Conservation (phyloP, 2,113 vertebrate genomes). For the Paramormyrops kingsleyae region DNA sequence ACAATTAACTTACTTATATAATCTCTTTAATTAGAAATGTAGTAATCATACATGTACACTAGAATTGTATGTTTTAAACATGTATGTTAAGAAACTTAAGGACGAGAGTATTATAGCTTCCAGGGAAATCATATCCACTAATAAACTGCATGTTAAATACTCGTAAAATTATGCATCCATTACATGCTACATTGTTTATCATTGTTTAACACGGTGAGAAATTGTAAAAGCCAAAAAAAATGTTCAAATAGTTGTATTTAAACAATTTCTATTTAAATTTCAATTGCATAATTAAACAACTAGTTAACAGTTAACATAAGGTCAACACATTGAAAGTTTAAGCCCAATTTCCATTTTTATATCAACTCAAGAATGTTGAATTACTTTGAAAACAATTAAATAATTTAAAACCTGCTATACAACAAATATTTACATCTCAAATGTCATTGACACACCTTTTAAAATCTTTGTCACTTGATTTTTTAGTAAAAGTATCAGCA, state of each 20-base stretch:
- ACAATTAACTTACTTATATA: neutral
- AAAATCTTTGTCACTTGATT: neutral
- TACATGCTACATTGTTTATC: neutral
- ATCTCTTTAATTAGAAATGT: neutral
- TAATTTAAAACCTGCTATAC: neutral
- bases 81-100: neutral
- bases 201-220: neutral
- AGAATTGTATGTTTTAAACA: neutral
- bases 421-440: neutral
- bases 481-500: neutral
- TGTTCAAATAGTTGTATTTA: neutral
- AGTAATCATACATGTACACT: neutral
- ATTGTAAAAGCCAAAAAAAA: neutral
- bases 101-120: neutral
- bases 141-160: neutral
- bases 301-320: neutral
- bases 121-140: neutral
- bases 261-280: neutral
- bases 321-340: neutral
- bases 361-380: neutral
- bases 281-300: neutral
- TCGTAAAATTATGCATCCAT: neutral
- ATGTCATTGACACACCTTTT: neutral
- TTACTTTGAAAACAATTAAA: neutral
- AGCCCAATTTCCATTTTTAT: neutral